Percentiles rank a stretch among this genome's conserved stretches.
Evolutionary conservation across 2,797 vertebrate genomes (phyloP).

Genomic region (Craterocephalus amniculus): DNA sequence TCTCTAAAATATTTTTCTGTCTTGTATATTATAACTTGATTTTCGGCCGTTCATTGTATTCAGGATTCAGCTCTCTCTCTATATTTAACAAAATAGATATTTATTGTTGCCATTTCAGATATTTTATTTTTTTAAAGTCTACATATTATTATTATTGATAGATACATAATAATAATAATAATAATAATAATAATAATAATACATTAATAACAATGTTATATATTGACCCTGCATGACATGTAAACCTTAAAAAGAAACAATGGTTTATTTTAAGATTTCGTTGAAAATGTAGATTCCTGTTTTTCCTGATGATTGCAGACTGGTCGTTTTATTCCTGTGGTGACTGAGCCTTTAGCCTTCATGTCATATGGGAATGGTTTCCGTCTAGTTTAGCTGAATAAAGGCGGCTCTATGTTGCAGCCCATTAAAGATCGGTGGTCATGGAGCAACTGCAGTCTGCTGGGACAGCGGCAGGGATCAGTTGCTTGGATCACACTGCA

Average conservation of each 20-base stretch:
- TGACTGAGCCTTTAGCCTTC: slow-evolving; percentile 60
- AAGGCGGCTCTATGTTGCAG: slow-evolving; percentile 75
- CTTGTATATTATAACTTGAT: background rate
- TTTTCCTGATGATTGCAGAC: slow-evolving; percentile 30
- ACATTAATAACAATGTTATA: background rate
- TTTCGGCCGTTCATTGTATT: background rate
- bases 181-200: background rate
- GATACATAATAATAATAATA: background rate
- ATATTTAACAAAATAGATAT: too few relatives aligned
- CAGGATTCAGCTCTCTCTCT: too few relatives aligned
- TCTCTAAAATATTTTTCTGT: background rate
- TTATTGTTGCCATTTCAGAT: background rate
- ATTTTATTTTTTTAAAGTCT: background rate
- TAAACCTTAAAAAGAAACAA: background rate
- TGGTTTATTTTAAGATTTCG: slow-evolving; percentile 2
- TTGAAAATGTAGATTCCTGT: slow-evolving; percentile 3
- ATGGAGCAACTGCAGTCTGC: slow-evolving; percentile 73
- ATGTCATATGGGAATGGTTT: slow-evolving; percentile 76
- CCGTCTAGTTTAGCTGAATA: slow-evolving; percentile 70
- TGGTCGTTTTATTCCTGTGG: slow-evolving; percentile 46
- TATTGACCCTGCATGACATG: too few relatives aligned
- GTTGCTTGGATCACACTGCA: slow-evolving; percentile 29
- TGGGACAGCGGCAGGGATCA: slow-evolving; percentile 48
- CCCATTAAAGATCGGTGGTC: slow-evolving; percentile 70
- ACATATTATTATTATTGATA: slow-evolving; percentile 1